Percentiles rank a stretch among this genome's conserved stretches.
Evolutionary conservation across 2,888 invertebrate genomes (phyloP).

Genomic region (Plutella xylostella): DNA sequence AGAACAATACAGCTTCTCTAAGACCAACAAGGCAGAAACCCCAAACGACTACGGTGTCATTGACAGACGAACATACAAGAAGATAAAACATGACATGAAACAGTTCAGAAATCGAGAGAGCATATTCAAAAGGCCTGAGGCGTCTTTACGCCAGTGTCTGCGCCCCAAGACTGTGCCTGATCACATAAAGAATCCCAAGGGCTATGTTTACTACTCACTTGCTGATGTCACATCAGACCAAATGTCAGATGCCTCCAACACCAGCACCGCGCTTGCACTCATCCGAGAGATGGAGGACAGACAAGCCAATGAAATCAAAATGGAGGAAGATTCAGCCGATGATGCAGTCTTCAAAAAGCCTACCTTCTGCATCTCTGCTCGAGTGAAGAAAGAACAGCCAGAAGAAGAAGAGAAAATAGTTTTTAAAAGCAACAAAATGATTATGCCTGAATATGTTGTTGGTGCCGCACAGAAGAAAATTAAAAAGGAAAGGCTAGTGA

Average conservation of each 20-base stretch:
- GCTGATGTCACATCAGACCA: constrained; percentile 81
- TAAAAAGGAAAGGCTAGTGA: constrained; percentile 35
- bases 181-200: constrained; percentile 80
- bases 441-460: constrained; percentile 88
- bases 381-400: constrained; percentile 26
- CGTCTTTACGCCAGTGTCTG: constrained; percentile 71
- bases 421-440: constrained; percentile 75
- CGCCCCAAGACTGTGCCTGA: constrained; percentile 48
- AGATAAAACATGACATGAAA: constrained; percentile 64
- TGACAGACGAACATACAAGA: constrained; percentile 41
- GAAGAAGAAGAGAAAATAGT: constrained; percentile 39
- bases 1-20: constrained; percentile 56
- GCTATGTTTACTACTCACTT: constrained; percentile 84
- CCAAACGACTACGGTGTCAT: constrained; percentile 40
- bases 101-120: constrained; percentile 79
- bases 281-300: constrained; percentile 75
- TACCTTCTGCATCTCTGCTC: constrained; percentile 43
- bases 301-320: constrained; percentile 26
- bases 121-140: constrained; percentile 81
- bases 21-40: constrained; percentile 35
- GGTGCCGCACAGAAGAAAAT: constrained; percentile 72
- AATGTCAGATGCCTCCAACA: constrained; percentile 83
- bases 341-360: constrained; percentile 49
- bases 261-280: constrained; percentile 82
- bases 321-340: constrained; percentile 34